phyloP scores from a whole-genome alignment of 2,113 vertebrate species.

The Tetrax tetrax region DNA sequence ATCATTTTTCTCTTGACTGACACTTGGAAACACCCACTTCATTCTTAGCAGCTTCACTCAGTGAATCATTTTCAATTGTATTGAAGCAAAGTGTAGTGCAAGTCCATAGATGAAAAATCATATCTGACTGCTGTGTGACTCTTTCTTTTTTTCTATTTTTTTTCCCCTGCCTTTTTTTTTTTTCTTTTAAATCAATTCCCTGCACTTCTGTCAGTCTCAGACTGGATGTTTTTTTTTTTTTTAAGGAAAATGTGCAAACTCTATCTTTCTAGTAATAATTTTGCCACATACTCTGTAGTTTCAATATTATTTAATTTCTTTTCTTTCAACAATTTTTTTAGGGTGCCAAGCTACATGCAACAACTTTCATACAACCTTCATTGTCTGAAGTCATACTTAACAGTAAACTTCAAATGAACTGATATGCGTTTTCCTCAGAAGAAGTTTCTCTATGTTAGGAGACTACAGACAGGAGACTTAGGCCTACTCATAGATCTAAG shows the following conservation, averaged over 20 bases:
- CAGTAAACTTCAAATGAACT: neutral
- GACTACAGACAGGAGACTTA: neutral
- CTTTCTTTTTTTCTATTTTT: neutral
- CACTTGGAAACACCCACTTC: slow-evolving; percentile 35
- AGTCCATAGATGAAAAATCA: neutral
- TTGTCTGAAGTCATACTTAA: neutral
- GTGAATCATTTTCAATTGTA: neutral
- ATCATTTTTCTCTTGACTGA: slow-evolving; percentile 32
- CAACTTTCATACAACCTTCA: neutral
- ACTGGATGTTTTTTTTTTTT: neutral
- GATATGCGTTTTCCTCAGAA: neutral
- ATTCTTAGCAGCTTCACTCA: slow-evolving; percentile 2
- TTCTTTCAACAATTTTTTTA: neutral
- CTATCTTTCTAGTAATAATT: neutral
- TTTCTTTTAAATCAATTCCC: neutral
- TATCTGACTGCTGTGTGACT: neutral
- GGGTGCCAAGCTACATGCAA: neutral
- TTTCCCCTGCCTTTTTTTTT: fast-evolving
- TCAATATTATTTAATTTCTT: neutral
- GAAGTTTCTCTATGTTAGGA: neutral
- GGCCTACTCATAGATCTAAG: neutral
- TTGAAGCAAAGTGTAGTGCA: neutral
- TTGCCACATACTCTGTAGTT: neutral
- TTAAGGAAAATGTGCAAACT: neutral
- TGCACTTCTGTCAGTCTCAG: neutral